Conservation (phyloP, 2,113 vertebrate species). For the Stegostoma tigrinum region DNA sequence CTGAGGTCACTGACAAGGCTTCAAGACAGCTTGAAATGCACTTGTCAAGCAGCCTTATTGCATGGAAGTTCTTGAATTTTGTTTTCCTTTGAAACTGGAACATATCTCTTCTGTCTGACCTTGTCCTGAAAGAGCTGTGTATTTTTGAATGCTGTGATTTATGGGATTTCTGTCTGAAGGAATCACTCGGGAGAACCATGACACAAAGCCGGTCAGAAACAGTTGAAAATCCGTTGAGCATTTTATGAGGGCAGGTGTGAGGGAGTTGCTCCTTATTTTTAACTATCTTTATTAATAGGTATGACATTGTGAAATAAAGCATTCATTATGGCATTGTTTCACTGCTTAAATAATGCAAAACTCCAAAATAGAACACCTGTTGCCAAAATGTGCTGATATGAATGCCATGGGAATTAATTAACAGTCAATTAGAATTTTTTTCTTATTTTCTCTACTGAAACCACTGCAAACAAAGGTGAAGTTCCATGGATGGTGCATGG, state of each 20-base stretch:
- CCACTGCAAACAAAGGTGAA: constrained; percentile 23
- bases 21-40: constrained; percentile 60
- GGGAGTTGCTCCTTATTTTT: constrained; percentile 47
- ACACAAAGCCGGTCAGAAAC: constrained; percentile 23
- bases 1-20: constrained; percentile 66
- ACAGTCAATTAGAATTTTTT: constrained; percentile 84
- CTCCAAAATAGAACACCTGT: constrained; percentile 68
- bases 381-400: constrained; percentile 74
- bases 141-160: constrained; percentile 47
- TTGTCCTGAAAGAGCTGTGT: constrained; percentile 36
- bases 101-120: constrained; percentile 32
- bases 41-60: constrained; percentile 52
- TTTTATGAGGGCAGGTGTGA: constrained; percentile 38
- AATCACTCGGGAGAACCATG: constrained; percentile 22
- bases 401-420: constrained; percentile 91
- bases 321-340: constrained; percentile 58
- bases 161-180: constrained; percentile 42
- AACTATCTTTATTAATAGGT: constrained; percentile 47
- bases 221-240: constrained; percentile 34
- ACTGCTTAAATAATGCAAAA: constrained; percentile 71
- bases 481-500: not conserved
- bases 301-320: constrained; percentile 48
- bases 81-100: constrained; percentile 36
- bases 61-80: constrained; percentile 34
- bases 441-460: constrained; percentile 49